Conservation (phyloP, 2,113 vertebrate species). For the Coptodon bakossiorum region DNA sequence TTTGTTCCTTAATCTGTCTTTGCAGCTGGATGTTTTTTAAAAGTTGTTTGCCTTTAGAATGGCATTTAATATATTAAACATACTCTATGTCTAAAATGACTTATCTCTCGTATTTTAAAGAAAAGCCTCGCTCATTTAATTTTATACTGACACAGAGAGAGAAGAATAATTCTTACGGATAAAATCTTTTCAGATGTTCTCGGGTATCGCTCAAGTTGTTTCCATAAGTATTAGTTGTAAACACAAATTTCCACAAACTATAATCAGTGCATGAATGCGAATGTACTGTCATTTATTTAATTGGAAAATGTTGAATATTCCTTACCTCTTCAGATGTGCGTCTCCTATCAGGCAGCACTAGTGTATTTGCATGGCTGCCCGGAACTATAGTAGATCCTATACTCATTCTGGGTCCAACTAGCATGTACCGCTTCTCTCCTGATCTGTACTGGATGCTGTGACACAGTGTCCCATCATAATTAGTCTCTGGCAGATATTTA, state of each 20-base stretch:
- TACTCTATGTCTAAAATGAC: neutral
- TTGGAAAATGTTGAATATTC: neutral
- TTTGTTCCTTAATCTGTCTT: neutral
- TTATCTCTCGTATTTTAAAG: neutral
- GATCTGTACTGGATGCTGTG: neutral
- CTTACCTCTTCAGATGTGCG: neutral
- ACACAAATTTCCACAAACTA: neutral
- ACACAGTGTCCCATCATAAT: neutral
- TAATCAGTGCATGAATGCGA: neutral
- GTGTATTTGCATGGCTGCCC: rapidly evolving
- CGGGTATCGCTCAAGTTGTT: rapidly evolving
- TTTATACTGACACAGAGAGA: rapidly evolving
- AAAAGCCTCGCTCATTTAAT: rapidly evolving
- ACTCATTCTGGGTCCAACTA: neutral
- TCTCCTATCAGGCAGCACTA: neutral
- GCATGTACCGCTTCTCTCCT: neutral
- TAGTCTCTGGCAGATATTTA: neutral
- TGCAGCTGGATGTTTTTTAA: neutral
- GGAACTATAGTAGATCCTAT: neutral
- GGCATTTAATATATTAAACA: neutral
- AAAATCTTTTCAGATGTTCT: neutral
- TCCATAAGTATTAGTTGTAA: neutral
- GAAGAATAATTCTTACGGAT: neutral
- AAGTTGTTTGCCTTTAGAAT: rapidly evolving
- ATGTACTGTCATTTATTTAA: neutral